phyloP scores from a whole-genome alignment of 2,888 invertebrate genomes.

The Lydus trimaculatus region DNA sequence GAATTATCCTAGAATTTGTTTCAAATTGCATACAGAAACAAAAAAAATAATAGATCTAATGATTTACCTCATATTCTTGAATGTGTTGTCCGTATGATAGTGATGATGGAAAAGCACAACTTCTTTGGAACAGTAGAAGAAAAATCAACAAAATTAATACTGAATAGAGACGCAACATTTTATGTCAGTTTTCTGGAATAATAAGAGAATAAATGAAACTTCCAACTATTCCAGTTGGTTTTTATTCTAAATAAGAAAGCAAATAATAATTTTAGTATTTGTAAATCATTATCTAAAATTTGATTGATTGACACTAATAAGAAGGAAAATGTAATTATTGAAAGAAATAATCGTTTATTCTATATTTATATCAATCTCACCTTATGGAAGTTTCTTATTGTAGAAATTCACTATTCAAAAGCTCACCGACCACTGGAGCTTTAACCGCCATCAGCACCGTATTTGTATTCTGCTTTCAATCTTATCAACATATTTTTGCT shows the following conservation, averaged over 20 bases:
- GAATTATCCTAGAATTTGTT: constrained; percentile 2
- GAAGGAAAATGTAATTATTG: background rate
- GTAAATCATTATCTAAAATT: background rate
- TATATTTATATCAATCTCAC: background rate
- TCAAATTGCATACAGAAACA: background rate
- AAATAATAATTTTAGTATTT: background rate
- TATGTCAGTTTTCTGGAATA: background rate
- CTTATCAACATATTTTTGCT: background rate
- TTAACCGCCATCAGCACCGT: background rate
- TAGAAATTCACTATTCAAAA: constrained; percentile 1
- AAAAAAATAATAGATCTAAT: background rate
- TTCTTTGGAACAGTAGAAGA: constrained; percentile 21
- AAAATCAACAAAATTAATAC: constrained; percentile 11
- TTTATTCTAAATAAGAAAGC: background rate
- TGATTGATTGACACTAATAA: background rate
- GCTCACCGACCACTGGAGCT: constrained; percentile 3
- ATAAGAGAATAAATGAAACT: background rate
- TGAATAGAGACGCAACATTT: constrained; percentile 14
- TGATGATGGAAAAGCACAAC: constrained; percentile 22
- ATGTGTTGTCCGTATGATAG: constrained; percentile 13
- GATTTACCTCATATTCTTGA: constrained; percentile 24
- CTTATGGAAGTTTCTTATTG: background rate
- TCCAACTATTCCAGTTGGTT: background rate
- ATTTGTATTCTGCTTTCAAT: background rate
- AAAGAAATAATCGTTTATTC: background rate